phyloP scores from a whole-genome alignment of 2,888 invertebrate species.

The Cerceris rybyensis region DNA sequence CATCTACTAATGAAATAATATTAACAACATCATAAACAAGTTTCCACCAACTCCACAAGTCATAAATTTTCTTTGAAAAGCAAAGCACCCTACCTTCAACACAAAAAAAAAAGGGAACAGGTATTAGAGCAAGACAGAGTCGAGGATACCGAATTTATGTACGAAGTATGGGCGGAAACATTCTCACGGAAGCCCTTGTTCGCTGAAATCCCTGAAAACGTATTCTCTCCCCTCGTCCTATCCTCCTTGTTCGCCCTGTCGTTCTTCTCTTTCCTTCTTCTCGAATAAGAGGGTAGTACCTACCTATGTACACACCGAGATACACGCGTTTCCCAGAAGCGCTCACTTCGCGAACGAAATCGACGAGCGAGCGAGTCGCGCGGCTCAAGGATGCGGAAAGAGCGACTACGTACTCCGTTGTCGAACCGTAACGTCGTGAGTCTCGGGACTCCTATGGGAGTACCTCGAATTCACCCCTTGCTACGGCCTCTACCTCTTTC shows the following conservation, averaged over 20 bases:
- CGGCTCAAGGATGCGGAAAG: slow-evolving; percentile 70
- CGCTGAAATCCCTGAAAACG: slow-evolving; percentile 20
- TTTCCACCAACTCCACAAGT: too few species aligned
- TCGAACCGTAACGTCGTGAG: slow-evolving; percentile 71
- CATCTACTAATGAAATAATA: too few species aligned
- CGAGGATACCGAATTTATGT: too few species aligned
- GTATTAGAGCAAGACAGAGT: too few species aligned
- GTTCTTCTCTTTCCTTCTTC: too few species aligned
- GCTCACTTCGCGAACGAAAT: slow-evolving; percentile 39
- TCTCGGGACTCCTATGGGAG: slow-evolving; percentile 61
- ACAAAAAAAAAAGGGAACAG: too few species aligned
- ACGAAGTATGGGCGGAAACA: neutral
- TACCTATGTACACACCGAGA: neutral
- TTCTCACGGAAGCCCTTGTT: neutral
- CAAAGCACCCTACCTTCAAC: too few species aligned
- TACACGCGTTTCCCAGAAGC: slow-evolving; percentile 9
- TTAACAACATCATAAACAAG: too few species aligned
- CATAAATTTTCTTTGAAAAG: too few species aligned
- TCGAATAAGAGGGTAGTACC: neutral
- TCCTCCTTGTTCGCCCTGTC: too few species aligned
- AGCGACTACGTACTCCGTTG: slow-evolving; percentile 63
- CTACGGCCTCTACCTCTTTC: slow-evolving; percentile 9
- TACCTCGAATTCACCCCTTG: slow-evolving; percentile 44
- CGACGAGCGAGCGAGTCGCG: slow-evolving; percentile 50
- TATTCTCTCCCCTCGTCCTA: slow-evolving; percentile 6